Evolutionary conservation across 2,113 vertebrate species (phyloP).

Genomic region (Entomyzon cyanotis): DNA sequence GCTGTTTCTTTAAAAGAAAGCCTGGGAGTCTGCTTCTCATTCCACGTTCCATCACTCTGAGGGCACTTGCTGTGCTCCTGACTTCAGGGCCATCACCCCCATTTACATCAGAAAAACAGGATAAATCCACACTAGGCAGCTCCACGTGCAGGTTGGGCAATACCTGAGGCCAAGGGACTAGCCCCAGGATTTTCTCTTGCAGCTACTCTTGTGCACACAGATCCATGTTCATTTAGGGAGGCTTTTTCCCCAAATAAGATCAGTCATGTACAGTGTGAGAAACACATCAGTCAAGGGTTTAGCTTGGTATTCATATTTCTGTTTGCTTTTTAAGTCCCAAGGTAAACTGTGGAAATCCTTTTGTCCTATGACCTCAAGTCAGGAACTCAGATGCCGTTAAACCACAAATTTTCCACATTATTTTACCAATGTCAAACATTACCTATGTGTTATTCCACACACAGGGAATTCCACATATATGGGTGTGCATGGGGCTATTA

Average conservation of each 20-base stretch:
- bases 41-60: accelerated
- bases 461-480: background rate
- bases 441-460: background rate
- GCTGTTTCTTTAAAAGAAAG: background rate
- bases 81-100: background rate
- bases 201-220: background rate
- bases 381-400: background rate
- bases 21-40: background rate
- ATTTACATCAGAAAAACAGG: background rate
- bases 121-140: background rate
- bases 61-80: background rate
- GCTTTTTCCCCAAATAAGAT: background rate
- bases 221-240: accelerated
- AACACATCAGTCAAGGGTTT: background rate
- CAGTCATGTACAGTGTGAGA: background rate
- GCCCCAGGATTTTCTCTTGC: background rate
- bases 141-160: accelerated
- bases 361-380: background rate
- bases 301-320: background rate
- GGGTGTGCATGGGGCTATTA: background rate
- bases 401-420: background rate
- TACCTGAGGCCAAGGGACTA: background rate
- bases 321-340: background rate
- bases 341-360: background rate
- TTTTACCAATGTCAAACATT: background rate